A percentile compares a stretch with the other conserved stretches of the same genome.
Evolutionary conservation across 2,888 invertebrate genomes (phyloP).

Genomic region (Acrobasis consociella): DNA sequence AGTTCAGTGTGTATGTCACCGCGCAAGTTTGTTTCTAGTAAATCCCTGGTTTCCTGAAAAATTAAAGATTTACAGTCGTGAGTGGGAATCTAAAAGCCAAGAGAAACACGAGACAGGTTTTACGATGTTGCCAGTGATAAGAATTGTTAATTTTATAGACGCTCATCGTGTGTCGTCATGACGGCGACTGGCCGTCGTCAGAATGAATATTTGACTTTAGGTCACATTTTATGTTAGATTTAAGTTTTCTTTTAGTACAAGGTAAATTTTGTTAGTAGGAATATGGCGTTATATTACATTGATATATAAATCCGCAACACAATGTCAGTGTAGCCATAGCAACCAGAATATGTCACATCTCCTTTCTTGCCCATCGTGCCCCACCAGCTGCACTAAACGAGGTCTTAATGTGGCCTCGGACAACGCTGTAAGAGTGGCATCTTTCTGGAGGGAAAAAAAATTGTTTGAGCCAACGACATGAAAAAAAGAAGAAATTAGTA

Average conservation of each 20-base stretch:
- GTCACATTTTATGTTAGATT: constrained; percentile 7
- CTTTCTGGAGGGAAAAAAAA: too few relatives aligned
- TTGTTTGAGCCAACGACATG: too few relatives aligned
- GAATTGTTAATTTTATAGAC: constrained; percentile 63
- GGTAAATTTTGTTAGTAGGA: too few relatives aligned
- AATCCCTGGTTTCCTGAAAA: constrained; percentile 4
- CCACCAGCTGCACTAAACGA: too few relatives aligned
- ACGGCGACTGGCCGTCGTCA: not conserved
- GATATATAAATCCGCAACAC: too few relatives aligned
- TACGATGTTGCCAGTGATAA: constrained; percentile 59
- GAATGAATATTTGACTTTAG: constrained; percentile 9
- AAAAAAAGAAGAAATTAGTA: too few relatives aligned
- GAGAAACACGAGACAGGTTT: constrained; percentile 41
- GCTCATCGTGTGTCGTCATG: constrained; percentile 26
- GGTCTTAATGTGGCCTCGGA: too few relatives aligned
- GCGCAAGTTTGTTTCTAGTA: constrained; percentile 2
- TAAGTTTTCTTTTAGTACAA: not conserved
- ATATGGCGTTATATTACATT: too few relatives aligned
- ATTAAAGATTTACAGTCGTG: not conserved
- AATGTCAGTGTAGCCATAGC: too few relatives aligned
- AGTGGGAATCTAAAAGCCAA: constrained; percentile 8
- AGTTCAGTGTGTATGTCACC: not conserved
- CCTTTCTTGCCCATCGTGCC: too few relatives aligned
- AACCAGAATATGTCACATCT: too few relatives aligned
- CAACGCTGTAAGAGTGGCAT: too few relatives aligned